Evolutionary conservation across 2,797 vertebrate genomes (phyloP), one percentile per base, ranked within the genome.

Genomic region (Cirrhinus molitorella): DNA sequence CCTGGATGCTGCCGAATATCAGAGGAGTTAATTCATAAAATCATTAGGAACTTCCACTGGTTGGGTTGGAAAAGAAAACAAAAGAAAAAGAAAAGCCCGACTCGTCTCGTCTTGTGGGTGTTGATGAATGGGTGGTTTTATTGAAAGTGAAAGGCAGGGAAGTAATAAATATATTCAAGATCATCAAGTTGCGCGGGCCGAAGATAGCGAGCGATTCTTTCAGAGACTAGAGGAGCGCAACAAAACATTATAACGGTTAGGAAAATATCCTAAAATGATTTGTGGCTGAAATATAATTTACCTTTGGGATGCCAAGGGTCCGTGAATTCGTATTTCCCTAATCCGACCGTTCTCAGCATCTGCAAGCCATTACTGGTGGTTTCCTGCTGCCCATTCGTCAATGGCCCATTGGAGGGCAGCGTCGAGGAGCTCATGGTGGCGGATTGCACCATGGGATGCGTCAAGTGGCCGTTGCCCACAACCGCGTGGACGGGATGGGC

Each of bases 281-380:
- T 66, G 8, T 57, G 65, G 12, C 13, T 25, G 47, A 57, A 34
- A 57, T 7, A 19, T 17, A 14, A 66, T 96, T 96, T 98, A 99
- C 98, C 98, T 98, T 97, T 99, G 61, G 98, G 98, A 90, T 99
- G 97, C 96, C 97, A 97, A 0, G 98, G 97, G 90, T 99, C 98
- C 72, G 97, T 99, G 95, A 99, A 99, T 90, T 99, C 97, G 93
- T 99, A 99, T 94, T 99, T 99, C 91, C 98, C 98, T 93, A 96
- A 96, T 81, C 98, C 98, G 47, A 99, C 96, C 0, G 97, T 98
- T 88, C 97, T 95, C 74, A 99, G 95, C 98, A 99, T 99, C 94
- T 99, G 98, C 85, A 97, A 93, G 89, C 96, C 95, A 3, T 96
- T 98, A 17, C 0, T 45, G 28, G 92, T 93, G 83, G 91, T 93